Percentiles rank a stretch among this genome's conserved stretches.
These are phyloP conservation scores for Xiphophorus birchmanni DNA, from an alignment of 2,797 vertebrate genomes.

Conservation along the genomic window DNA sequence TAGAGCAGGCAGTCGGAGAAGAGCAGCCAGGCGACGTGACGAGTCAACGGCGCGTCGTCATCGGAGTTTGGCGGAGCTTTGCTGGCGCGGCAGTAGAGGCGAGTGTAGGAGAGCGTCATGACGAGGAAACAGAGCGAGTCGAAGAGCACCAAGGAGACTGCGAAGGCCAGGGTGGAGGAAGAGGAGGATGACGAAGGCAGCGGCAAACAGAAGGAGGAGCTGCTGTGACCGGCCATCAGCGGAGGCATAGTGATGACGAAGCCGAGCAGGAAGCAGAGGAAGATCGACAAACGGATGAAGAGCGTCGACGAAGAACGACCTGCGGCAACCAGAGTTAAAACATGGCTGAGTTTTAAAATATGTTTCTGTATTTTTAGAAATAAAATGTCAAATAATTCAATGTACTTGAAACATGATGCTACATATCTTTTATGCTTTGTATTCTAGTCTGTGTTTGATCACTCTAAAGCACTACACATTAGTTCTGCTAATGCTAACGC, in stretches of 20 bases:
- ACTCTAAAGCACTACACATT: too few relatives aligned
- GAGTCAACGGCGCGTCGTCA: slow-evolving; percentile 87
- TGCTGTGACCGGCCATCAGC: slow-evolving; percentile 80
- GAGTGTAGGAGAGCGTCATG: slow-evolving; percentile 89
- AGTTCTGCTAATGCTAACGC: too few relatives aligned
- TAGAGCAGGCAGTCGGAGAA: slow-evolving; percentile 92
- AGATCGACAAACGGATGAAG: slow-evolving; percentile 71
- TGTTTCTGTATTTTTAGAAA: not conserved
- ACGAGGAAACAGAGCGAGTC: slow-evolving; percentile 91
- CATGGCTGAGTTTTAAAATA: not conserved
- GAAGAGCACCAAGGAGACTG: slow-evolving; percentile 85
- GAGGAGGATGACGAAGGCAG: slow-evolving; percentile 76
- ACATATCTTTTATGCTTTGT: too few relatives aligned
- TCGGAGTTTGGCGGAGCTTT: slow-evolving; percentile 65
- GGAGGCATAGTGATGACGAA: slow-evolving; percentile 82
- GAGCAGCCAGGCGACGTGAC: slow-evolving; percentile 89
- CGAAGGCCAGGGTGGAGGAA: slow-evolving; percentile 77
- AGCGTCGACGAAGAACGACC: slow-evolving; percentile 23
- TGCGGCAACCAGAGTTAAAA: slow-evolving; percentile 18
- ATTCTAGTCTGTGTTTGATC: too few relatives aligned
- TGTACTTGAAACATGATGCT: not conserved
- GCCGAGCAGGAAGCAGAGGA: slow-evolving; percentile 82
- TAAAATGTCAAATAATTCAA: not conserved
- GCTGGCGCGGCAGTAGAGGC: slow-evolving; percentile 83
- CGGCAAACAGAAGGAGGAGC: slow-evolving; percentile 88